A percentile compares a stretch with the other conserved stretches of the same genome.
Evolutionary conservation across 2,113 vertebrate genomes (phyloP).

Genomic region (Corythaeola cristata): DNA sequence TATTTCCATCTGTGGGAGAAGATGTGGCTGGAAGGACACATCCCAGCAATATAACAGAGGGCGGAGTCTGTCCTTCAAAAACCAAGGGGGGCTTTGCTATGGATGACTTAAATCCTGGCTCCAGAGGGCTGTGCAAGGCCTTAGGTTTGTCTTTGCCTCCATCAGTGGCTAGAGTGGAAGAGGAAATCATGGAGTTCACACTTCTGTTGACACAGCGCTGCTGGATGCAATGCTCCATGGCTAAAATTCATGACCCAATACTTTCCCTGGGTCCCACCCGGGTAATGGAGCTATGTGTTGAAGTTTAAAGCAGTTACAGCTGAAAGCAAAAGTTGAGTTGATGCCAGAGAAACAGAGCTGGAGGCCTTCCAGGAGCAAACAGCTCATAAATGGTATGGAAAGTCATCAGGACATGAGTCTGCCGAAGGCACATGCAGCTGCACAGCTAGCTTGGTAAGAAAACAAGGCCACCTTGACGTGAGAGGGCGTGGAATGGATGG

Average conservation of each 20-base stretch:
- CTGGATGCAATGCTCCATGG: background rate
- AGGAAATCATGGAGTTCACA: background rate
- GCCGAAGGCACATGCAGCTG: background rate
- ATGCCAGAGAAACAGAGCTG: background rate
- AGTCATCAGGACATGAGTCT: background rate
- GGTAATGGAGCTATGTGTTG: background rate
- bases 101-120: background rate
- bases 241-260: background rate
- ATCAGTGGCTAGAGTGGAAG: background rate
- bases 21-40: background rate
- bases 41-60: background rate
- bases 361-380: background rate
- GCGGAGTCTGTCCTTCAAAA: background rate
- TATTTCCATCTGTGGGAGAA: background rate
- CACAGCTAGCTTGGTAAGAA: background rate
- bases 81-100: fast-evolving
- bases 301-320: background rate
- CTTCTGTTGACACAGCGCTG: background rate
- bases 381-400: background rate
- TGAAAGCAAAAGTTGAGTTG: background rate
- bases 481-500: background rate
- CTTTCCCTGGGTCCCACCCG: background rate
- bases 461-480: background rate
- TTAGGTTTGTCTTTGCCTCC: background rate
- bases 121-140: background rate